These are phyloP conservation scores for Antechinus stuartii DNA, from an alignment of 2,113 vertebrate species.

Conservation along the genomic window DNA sequence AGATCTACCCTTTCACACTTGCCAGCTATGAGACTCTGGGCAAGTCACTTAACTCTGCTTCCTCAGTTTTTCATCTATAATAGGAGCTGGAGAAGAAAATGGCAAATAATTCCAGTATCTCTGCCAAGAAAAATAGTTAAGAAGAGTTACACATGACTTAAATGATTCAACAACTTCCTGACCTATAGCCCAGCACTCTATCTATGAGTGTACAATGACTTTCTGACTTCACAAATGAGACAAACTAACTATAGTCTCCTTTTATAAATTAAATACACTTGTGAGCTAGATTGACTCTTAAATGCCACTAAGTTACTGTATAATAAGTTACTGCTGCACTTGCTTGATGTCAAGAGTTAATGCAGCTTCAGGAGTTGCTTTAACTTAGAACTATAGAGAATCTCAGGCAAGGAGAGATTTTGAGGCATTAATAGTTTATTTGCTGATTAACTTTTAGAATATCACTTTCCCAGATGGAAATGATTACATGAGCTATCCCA, in stretches of 20 bases:
- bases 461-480: slow-evolving; percentile 3
- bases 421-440: not conserved
- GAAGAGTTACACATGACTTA: not conserved
- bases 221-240: not conserved
- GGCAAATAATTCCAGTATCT: not conserved
- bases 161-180: not conserved
- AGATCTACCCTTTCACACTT: not conserved
- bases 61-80: not conserved
- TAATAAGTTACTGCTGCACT: not conserved
- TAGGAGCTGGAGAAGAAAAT: not conserved
- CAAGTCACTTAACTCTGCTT: not conserved
- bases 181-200: not conserved
- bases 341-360: not conserved
- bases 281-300: not conserved
- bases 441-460: not conserved
- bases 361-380: not conserved
- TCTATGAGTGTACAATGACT: not conserved
- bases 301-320: not conserved
- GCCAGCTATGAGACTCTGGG: not conserved
- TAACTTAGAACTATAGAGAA: not conserved
- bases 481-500: not conserved
- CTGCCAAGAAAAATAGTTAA: not conserved
- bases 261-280: not conserved
- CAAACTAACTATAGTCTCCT: not conserved
- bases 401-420: not conserved